Percentiles rank a stretch among this genome's conserved stretches.
Evolutionary conservation across 37 sponge, comb jelly and placozoan species (phyloP).

Genomic region (Ianthella basta): DNA sequence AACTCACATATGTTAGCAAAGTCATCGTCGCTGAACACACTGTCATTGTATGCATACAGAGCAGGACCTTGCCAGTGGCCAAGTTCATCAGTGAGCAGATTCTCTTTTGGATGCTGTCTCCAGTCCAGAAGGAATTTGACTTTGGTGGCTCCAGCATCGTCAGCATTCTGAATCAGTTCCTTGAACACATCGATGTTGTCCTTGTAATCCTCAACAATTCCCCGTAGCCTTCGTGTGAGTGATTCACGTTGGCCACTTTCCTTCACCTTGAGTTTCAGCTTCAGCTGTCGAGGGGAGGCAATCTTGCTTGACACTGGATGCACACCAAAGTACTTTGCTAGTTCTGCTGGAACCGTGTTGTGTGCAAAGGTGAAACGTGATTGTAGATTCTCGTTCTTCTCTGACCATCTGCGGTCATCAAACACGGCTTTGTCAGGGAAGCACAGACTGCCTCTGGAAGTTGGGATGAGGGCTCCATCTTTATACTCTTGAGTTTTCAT

Average conservation of each 20-base stretch:
- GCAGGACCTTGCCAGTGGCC: constrained; percentile 88
- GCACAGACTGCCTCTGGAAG: not conserved
- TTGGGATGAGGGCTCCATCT: not conserved
- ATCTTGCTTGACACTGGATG: constrained; percentile 54
- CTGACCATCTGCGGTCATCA: constrained; percentile 20
- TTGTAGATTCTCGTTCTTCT: not conserved
- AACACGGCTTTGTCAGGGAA: not conserved
- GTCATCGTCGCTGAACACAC: constrained; percentile 74
- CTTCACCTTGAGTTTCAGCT: constrained; percentile 19
- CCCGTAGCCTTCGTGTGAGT: constrained; percentile 65
- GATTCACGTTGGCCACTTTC: constrained; percentile 34
- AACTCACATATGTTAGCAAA: constrained; percentile 82
- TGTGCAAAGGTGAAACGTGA: constrained; percentile 45
- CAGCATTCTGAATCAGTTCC: constrained; percentile 90
- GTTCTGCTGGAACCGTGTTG: constrained; percentile 11
- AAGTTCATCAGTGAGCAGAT: constrained; percentile 60
- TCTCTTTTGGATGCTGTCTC: constrained; percentile 52
- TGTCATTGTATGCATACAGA: constrained; percentile 72
- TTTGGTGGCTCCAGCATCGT: constrained; percentile 82
- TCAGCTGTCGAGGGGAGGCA: constrained; percentile 51
- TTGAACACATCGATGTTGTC: constrained; percentile 77
- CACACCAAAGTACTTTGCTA: constrained; percentile 59
- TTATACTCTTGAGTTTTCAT: not conserved
- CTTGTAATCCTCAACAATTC: constrained; percentile 70
- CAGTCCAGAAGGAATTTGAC: constrained; percentile 83